A percentile compares a stretch with the other conserved stretches of the same genome.
Evolutionary conservation across 2,113 vertebrate genomes (phyloP).

Genomic region (Stigmatopora nigra): DNA sequence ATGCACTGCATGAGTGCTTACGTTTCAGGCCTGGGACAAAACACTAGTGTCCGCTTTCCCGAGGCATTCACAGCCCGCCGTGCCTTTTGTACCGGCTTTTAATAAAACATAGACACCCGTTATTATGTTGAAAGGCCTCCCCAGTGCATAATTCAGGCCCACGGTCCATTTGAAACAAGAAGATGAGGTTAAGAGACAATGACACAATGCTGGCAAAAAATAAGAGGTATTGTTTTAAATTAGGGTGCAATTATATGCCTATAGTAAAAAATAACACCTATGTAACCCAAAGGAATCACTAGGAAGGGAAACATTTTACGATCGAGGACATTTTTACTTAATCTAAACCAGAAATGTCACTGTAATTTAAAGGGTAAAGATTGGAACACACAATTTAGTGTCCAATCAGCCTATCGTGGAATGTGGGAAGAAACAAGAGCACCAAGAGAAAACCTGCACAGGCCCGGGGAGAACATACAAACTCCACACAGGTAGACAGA

Average conservation of each 20-base stretch:
- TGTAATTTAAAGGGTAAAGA: too few species aligned
- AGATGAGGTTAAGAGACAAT: constrained; percentile 16
- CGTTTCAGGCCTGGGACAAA: constrained; percentile 65
- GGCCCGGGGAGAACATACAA: too few species aligned
- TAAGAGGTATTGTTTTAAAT: not conserved
- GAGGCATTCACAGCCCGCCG: constrained; percentile 28
- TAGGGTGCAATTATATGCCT: not conserved
- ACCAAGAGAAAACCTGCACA: too few species aligned
- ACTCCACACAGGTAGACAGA: too few species aligned
- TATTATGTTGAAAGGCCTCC: constrained; percentile 50
- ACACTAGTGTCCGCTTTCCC: constrained; percentile 65
- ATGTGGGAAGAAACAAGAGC: too few species aligned
- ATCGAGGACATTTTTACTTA: not conserved
- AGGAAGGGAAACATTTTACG: not conserved
- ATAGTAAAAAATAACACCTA: not conserved
- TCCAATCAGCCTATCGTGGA: too few species aligned
- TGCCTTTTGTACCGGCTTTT: constrained; percentile 56
- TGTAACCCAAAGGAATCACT: not conserved
- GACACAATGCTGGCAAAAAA: constrained; percentile 7
- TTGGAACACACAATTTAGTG: too few species aligned
- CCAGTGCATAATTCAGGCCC: constrained; percentile 61
- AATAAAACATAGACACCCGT: constrained; percentile 65
- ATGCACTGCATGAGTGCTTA: constrained; percentile 48
- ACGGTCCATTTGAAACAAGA: constrained; percentile 30
- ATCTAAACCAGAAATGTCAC: not conserved